Evolutionary conservation across 2,797 vertebrate genomes (phyloP).

Genomic region (Oreonectes daqikongensis): DNA sequence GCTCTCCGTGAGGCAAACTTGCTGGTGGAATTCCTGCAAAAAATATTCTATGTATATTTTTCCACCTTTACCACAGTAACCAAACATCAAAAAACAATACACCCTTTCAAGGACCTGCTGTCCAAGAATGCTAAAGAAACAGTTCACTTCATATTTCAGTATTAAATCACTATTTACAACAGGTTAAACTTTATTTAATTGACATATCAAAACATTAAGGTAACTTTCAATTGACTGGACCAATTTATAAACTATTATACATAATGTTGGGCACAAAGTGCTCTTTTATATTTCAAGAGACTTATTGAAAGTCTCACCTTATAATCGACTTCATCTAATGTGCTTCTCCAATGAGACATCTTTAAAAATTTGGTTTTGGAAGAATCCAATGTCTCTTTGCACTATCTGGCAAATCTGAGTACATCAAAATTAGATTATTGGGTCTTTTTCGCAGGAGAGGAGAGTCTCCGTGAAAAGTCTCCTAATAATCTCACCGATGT

Average conservation of each 20-base stretch:
- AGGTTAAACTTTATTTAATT: conserved; percentile 22
- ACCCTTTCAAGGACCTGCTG: conserved; percentile 6
- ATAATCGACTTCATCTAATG: background rate
- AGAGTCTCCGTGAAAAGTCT: too few species aligned
- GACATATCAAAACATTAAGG: conserved; percentile 15
- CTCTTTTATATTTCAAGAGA: background rate
- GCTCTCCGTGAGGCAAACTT: conserved; percentile 72
- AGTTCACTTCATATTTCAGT: conserved; percentile 18
- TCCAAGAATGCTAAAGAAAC: background rate
- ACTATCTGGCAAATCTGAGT: too few species aligned
- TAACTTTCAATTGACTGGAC: background rate
- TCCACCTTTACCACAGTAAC: conserved; percentile 40
- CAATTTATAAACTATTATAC: background rate
- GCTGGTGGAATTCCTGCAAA: conserved; percentile 32
- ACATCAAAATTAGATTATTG: background rate
- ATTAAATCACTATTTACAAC: background rate
- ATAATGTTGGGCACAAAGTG: background rate
- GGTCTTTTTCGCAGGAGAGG: background rate
- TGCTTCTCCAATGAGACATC: too few species aligned
- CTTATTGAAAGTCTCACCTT: background rate
- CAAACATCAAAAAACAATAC: conserved; percentile 42
- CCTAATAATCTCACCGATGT: background rate
- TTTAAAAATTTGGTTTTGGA: too few species aligned
- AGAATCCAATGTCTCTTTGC: too few species aligned
- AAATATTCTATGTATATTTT: conserved; percentile 50